Percentiles rank a stretch among this genome's conserved stretches.
phyloP scores from a whole-genome alignment of 1,140 invertebrate genomes.

The Hyposmocoma kahamanoa region DNA sequence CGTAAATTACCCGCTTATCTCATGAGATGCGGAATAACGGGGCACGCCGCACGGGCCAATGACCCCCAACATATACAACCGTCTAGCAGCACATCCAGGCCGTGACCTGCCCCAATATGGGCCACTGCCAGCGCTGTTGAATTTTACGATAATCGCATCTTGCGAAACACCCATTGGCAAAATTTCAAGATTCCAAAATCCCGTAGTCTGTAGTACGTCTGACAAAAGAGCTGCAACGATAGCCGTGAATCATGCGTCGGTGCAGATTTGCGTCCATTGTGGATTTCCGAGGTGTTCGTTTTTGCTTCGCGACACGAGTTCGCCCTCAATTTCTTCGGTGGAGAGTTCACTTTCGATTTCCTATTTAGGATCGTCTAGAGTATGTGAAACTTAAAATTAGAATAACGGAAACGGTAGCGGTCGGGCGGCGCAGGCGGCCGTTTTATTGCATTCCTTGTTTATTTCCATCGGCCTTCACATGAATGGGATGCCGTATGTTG shows the following conservation, averaged over 20 bases:
- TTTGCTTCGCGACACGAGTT: conserved; percentile 17
- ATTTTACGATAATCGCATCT: conserved; percentile 63
- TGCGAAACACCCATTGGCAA: conserved; percentile 63
- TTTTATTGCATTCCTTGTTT: conserved; percentile 32
- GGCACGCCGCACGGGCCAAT: conserved; percentile 8
- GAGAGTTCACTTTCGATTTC: conserved; percentile 24
- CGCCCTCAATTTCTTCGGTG: conserved; percentile 15
- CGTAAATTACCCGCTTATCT: conserved; percentile 32
- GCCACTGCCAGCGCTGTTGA: conserved; percentile 51
- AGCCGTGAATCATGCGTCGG: conserved; percentile 39
- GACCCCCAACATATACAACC: conserved; percentile 11
- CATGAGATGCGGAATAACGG: conserved; percentile 17
- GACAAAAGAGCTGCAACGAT: conserved; percentile 28
- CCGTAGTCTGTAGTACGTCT: conserved; percentile 63
- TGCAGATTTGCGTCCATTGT: conserved; percentile 23
- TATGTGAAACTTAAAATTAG: conserved; percentile 54
- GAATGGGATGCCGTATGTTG: conserved; percentile 46
- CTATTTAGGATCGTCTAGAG: conserved; percentile 18
- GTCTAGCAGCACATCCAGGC: conserved; percentile 36
- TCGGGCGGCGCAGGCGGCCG: conserved; percentile 20
- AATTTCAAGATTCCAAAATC: conserved; percentile 67
- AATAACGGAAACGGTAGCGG: conserved; percentile 46
- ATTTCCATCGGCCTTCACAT: conserved; percentile 53
- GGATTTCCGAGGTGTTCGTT: conserved; percentile 27
- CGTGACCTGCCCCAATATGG: conserved; percentile 57